Evolutionary conservation across 2,888 invertebrate species (phyloP).

Genomic region (Ophraella communa): DNA sequence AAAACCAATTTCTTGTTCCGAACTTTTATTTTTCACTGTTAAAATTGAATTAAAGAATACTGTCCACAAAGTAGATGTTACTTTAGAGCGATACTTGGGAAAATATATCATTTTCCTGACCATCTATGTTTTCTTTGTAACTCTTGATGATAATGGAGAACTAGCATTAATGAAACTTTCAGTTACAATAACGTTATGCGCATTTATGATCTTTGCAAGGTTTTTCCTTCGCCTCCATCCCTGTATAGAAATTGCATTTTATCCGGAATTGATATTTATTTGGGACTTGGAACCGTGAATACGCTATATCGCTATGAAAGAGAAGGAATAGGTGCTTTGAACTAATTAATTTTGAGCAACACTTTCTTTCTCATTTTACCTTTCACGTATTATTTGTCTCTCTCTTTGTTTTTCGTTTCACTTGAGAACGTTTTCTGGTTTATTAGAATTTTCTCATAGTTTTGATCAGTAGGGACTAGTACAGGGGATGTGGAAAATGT

Average conservation of each 20-base stretch:
- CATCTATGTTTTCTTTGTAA: background rate
- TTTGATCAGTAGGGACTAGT: background rate
- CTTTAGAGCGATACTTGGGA: too few species aligned
- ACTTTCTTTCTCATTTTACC: background rate
- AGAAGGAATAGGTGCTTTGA: conserved; percentile 34
- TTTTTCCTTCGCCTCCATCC: background rate
- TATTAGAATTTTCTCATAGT: conserved; percentile 7
- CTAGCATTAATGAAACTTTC: background rate
- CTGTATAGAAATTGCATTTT: conserved; percentile 37
- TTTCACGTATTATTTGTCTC: background rate
- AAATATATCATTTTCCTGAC: background rate
- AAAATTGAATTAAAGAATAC: too few species aligned
- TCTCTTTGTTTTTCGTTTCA: background rate
- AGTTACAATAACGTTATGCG: background rate
- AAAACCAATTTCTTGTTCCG: too few species aligned
- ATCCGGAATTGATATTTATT: conserved; percentile 41
- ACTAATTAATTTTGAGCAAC: conserved; percentile 44
- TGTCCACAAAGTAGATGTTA: too few species aligned
- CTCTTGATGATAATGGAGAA: too few species aligned
- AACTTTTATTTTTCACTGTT: too few species aligned
- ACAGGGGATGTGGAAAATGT: background rate
- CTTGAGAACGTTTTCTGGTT: conserved; percentile 3
- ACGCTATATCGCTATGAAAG: background rate
- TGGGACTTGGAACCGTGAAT: conserved; percentile 26
- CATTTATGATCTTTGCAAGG: background rate